Base-by-base conservation (phyloP, 2,888 invertebrate genomes). In the Sphaerophoria taeniata region DNA sequence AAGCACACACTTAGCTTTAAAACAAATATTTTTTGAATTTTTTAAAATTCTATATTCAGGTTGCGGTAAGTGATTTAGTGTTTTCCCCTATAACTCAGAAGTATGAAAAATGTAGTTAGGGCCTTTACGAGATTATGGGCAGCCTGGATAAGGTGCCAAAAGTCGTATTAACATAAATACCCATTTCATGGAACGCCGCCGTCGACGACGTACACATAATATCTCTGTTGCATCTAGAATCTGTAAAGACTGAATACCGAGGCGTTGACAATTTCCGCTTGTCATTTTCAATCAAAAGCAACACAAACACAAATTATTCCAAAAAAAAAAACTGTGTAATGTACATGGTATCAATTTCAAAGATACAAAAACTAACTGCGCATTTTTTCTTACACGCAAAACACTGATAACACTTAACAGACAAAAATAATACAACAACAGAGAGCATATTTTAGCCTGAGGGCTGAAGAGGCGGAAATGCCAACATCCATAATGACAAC, bases 251-350 rank as follows among this genome's bases (percentile, higher is more conserved):
- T 61, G 73, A 63, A 60, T 4, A 33, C 39, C 60, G 53, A 34
- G 33, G 51, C 65, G 63, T 36, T 70, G 83, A 71, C 70, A 71
- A 55, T 71, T 84, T 84, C 83, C 83, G 79, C 74, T 60, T 84
- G 79, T 84, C 67, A 75, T 60, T 55, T 71, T 69, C 73, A 78
- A 78, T 78, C 73, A 78, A 24, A 69, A 53, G 6, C 11, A 43
- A 43, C 49, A 43, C 24, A 24, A 24, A 24, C 24, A 24, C 24
- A 24, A 24, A 24, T 24, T 24, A 24, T 24, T 24, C 24, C 1
- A 24, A 24, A 24, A 60, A 43, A 39, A 34, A 47, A 63, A 65
- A 65, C 24, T 51, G 3, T 49, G 3, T 49, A 65, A 24, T 51
- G 65, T 67, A 51, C 65, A 49, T 16, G 34, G 49, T 72, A 65